Evolutionary conservation across 2,113 vertebrate species (phyloP), one percentile per base, ranked within the genome.

Genomic region (Eudyptes chrysolophus): DNA sequence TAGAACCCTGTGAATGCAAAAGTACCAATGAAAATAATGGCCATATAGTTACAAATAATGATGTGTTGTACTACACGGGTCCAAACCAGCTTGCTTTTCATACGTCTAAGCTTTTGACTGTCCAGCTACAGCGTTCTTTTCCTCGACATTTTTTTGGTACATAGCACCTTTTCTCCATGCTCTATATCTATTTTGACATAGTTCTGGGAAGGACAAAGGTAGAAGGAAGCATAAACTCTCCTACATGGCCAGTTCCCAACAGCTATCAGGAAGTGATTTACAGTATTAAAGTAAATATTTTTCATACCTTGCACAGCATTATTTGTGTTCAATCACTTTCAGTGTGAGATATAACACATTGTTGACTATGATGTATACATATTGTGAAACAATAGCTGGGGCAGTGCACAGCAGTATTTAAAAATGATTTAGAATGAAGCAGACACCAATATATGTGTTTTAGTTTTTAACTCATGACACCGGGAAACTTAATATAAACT

Each of bases 221-320:
- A 81, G 29, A 71, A 86, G n/a, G 42, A 92, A 81, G 27, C 69
- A 90, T 93, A 75, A 93, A 75, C 77, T 95, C 15, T 87, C 38
- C 26, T 68, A 32, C 12, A 14, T 30, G 57, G 57, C 76, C 65
- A 21, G n/a, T 16, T 90, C 92, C 79, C 64, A 91, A 38, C 48
- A 89, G 52, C 69, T 92, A 32, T 81, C 88, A 81, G 69, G 38
- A 91, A 87, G 86, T 94, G 83, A 95, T 88, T 94, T 95, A 89
- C 40, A 69, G 38, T 32, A 57, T 84, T 78, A 84, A 93, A 94
- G 55, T 65, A 86, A 89, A 78, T 82, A 75, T 95, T 95, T 92
- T 94, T 97, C 72, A 87, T 78, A 68, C 57, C 30, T 95, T 84
- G 60, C 65, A 55, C 26, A 34, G 52, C 62, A 89, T 79, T 89